These are phyloP conservation scores for Zaprionus inermis DNA, from an alignment of 1,140 invertebrate species.

Conservation along the genomic window DNA sequence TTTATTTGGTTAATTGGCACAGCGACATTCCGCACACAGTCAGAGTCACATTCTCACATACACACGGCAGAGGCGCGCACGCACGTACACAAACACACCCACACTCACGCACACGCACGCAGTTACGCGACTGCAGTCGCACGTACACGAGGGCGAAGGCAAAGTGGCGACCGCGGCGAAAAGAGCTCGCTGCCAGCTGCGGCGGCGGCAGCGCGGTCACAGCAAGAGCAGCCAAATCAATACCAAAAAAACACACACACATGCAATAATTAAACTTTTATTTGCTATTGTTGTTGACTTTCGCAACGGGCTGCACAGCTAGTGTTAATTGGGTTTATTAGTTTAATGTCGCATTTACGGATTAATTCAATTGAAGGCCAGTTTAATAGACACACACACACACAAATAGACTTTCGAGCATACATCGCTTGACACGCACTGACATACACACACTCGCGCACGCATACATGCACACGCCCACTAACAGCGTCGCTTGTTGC, in stretches of 20 bases:
- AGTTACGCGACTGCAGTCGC: constrained; percentile 28
- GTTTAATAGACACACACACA: constrained; percentile 50
- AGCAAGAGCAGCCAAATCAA: constrained; percentile 38
- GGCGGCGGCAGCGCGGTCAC: neutral
- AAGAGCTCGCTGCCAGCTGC: neutral
- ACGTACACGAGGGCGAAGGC: constrained; percentile 22
- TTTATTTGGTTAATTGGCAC: constrained; percentile 62
- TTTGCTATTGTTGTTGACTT: constrained; percentile 32
- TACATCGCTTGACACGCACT: neutral
- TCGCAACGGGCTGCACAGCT: constrained; percentile 46
- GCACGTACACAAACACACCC: constrained; percentile 10
- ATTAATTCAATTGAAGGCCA: constrained; percentile 73
- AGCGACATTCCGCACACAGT: constrained; percentile 44
- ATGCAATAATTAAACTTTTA: constrained; percentile 42
- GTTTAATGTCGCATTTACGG: constrained; percentile 54
- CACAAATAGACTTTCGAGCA: constrained; percentile 15
- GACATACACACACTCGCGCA: constrained; percentile 14
- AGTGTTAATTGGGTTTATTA: constrained; percentile 66
- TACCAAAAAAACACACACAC: constrained; percentile 26
- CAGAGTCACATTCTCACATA: constrained; percentile 7
- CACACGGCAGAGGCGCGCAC: constrained; percentile 18
- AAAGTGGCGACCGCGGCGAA: constrained; percentile 10
- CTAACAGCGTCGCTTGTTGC: constrained; percentile 65
- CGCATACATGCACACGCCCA: constrained; percentile 27
- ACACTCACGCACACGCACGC: constrained; percentile 6